Base-by-base conservation (phyloP, 2,797 vertebrate species). In the Adrianichthys oophorus region DNA sequence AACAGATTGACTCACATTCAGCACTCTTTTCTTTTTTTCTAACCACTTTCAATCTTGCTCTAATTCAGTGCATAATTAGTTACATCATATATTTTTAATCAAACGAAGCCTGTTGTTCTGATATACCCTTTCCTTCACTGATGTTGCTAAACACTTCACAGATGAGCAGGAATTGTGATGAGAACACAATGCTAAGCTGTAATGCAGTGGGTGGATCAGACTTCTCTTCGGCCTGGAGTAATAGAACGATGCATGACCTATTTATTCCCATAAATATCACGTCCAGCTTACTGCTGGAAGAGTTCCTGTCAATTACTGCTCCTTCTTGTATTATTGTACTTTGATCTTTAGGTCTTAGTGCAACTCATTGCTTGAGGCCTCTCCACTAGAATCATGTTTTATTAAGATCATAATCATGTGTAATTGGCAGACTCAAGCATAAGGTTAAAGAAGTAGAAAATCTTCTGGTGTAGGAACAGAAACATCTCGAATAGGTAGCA, bases 1-100 rank as follows among this genome's bases (percentile, higher is more conserved):
- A 94, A 94, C 90, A 91, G 93, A 94, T 95, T 93, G 94, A 94
- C 91, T 94, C 89, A 55, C 68, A 64, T 80, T 86, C 65, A 77
- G 62, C 59, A 57, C 55, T 52, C 49, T 65, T 87, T 62, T 90
- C 82, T 89, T 84, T 90, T 78, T 92, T 86, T 72, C 75, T 87
- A 86, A 87, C 78, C 90, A 87, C 77, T 91, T 89, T 88, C 80
- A 77, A 83, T 82, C 85, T 66, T 84, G 80, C 72, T 76, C 79
- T 76, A 78, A 91, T 89, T 89, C 88, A 87, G 90, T 86, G 14
- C 76, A 87, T 93, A 93, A 93, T 95, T 92, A 94, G 91, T 88
- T 90, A 83, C 80, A 82, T 89, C 88, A 80, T 87, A 89, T 84
- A 91, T 90, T 90, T 90, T 85, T 83, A 80, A 89, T 85, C 74